Percentiles rank a stretch among this genome's conserved stretches.
These are phyloP conservation scores for Periparus ater DNA, from an alignment of 2,797 vertebrate genomes.

Conservation along the genomic window DNA sequence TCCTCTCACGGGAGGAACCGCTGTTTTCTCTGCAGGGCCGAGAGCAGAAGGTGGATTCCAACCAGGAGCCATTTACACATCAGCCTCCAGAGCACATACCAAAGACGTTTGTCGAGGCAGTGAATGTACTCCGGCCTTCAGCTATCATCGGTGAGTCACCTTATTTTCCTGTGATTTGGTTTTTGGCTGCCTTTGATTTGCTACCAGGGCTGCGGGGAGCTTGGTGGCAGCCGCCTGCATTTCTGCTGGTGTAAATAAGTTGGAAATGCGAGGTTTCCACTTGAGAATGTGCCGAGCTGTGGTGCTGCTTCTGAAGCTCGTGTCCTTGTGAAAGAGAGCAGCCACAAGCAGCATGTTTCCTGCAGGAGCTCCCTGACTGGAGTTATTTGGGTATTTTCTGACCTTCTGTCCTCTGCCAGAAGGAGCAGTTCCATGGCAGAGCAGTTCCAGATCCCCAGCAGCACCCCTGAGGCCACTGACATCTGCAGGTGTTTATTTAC, in stretches of 20 bases:
- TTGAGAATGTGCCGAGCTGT: neutral
- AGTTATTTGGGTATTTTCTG: neutral
- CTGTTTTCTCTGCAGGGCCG: constrained; percentile 77
- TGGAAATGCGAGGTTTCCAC: neutral
- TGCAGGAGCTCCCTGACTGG: neutral
- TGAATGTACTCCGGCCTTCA: constrained; percentile 89
- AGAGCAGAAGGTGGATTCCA: constrained; percentile 77
- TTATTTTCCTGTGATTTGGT: accelerated
- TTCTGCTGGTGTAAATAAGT: neutral
- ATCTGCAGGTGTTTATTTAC: neutral
- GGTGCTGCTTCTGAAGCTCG: neutral
- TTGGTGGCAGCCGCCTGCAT: neutral
- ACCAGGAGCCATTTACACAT: constrained; percentile 90
- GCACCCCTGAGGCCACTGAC: neutral
- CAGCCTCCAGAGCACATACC: constrained; percentile 78
- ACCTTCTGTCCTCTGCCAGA: neutral
- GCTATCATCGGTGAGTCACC: constrained; percentile 87
- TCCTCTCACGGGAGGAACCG: neutral
- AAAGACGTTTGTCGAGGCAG: constrained; percentile 89
- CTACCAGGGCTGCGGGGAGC: accelerated
- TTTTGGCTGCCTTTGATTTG: neutral
- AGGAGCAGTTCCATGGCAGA: neutral
- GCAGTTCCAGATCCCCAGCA: neutral
- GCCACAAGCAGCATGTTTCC: accelerated
- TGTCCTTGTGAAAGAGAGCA: neutral